These are phyloP conservation scores for Silvanus unidentatus DNA, from an alignment of 2,888 invertebrate genomes.

Conservation along the genomic window DNA sequence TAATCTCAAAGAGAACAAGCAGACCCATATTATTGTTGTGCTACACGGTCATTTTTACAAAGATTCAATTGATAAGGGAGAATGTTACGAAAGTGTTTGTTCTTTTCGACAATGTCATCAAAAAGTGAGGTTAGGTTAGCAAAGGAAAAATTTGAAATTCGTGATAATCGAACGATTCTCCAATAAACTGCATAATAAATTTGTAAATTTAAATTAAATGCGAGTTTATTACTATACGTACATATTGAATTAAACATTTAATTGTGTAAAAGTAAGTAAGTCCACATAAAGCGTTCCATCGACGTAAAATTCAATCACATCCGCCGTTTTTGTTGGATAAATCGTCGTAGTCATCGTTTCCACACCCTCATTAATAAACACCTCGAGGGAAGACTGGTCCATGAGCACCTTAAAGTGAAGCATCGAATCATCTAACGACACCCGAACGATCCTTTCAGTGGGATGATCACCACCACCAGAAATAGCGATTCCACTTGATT, in stretches of 20 bases:
- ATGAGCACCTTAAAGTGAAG: conserved; percentile 28
- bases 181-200: too few relatives aligned
- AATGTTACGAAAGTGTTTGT: too few relatives aligned
- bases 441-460: background rate
- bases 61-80: too few relatives aligned
- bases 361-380: conserved; percentile 19
- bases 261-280: too few relatives aligned
- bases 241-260: too few relatives aligned
- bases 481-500: conserved; percentile 4
- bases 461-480: conserved; percentile 8
- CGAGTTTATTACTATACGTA: too few relatives aligned
- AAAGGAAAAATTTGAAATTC: too few relatives aligned
- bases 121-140: too few relatives aligned
- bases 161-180: too few relatives aligned
- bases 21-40: background rate
- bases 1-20: conserved; percentile 32
- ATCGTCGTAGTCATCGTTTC: conserved; percentile 18
- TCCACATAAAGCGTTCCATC: conserved; percentile 5
- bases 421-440: conserved; percentile 1
- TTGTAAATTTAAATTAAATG: too few relatives aligned
- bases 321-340: conserved; percentile 14
- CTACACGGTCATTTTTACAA: too few relatives aligned
- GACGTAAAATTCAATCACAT: conserved; percentile 3
- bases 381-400: conserved; percentile 20
- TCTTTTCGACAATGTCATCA: too few relatives aligned